Evolutionary conservation across 2,113 vertebrate species (phyloP).

Genomic region (Strix aluco): DNA sequence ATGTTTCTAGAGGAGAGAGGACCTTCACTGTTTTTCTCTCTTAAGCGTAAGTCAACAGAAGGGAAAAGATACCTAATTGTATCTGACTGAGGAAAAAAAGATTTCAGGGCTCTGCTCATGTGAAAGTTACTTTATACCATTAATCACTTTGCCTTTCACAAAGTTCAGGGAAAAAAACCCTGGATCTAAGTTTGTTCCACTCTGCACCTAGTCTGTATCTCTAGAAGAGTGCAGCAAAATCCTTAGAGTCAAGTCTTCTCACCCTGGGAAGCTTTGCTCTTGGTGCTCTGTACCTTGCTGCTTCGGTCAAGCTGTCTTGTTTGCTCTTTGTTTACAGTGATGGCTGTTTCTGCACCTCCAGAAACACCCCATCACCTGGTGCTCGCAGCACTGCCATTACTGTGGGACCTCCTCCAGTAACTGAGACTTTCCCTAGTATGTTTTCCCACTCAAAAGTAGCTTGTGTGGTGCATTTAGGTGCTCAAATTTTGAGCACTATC

Average conservation of each 20-base stretch:
- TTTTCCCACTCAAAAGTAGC: background rate
- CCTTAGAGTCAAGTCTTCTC: background rate
- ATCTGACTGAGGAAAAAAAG: background rate
- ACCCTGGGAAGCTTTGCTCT: background rate
- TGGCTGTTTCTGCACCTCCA: background rate
- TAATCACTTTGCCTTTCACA: background rate
- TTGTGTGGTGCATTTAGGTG: background rate
- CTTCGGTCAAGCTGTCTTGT: accelerated
- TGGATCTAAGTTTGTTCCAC: background rate
- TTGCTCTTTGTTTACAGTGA: background rate
- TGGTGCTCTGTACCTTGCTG: background rate
- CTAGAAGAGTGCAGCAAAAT: background rate
- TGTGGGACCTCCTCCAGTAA: background rate
- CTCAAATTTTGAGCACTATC: background rate
- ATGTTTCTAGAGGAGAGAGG: accelerated
- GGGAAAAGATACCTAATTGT: background rate
- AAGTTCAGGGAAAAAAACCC: accelerated
- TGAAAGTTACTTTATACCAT: background rate
- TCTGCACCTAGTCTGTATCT: background rate
- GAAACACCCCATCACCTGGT: accelerated
- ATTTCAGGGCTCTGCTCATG: background rate
- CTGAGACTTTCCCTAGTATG: background rate
- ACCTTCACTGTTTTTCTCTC: background rate
- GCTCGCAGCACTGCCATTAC: background rate
- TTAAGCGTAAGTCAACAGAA: background rate